Evolutionary conservation across 2,888 invertebrate species (phyloP).

Genomic region (Malthinus seriepunctatus): DNA sequence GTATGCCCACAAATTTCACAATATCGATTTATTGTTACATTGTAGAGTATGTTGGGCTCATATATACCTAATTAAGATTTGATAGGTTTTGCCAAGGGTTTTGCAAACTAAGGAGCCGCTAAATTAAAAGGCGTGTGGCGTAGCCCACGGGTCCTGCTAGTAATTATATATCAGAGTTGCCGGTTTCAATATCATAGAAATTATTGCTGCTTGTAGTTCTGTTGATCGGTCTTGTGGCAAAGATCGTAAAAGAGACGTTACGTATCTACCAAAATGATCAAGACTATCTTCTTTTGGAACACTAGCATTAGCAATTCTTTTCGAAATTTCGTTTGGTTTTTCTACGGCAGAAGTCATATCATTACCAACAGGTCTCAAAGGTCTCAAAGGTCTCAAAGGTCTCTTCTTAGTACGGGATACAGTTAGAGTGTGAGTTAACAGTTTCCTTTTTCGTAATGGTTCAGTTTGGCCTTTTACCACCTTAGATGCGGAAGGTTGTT

Average conservation of each 20-base stretch:
- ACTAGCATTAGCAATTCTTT: neutral
- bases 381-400: neutral
- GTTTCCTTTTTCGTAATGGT: neutral
- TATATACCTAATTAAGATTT: too few relatives aligned
- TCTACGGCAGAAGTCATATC: neutral
- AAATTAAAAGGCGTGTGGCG: too few relatives aligned
- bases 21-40: too few relatives aligned
- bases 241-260: slow-evolving; percentile 39
- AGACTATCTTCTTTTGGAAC: slow-evolving; percentile 18
- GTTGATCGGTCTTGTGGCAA: slow-evolving; percentile 46
- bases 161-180: too few relatives aligned
- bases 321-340: neutral
- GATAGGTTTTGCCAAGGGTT: too few relatives aligned
- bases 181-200: slow-evolving; percentile 2
- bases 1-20: too few relatives aligned
- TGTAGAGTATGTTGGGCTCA: too few relatives aligned
- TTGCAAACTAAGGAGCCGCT: too few relatives aligned
- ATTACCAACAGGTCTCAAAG: neutral
- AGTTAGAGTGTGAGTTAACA: too few relatives aligned
- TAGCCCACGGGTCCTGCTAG: too few relatives aligned
- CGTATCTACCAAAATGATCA: slow-evolving; percentile 21
- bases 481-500: neutral
- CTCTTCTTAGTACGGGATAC: neutral
- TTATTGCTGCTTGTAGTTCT: slow-evolving; percentile 21
- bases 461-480: neutral